Percentiles rank a stretch among this genome's conserved stretches.
Conservation (phyloP, 2,888 invertebrate genomes). For the Empis livida region DNA sequence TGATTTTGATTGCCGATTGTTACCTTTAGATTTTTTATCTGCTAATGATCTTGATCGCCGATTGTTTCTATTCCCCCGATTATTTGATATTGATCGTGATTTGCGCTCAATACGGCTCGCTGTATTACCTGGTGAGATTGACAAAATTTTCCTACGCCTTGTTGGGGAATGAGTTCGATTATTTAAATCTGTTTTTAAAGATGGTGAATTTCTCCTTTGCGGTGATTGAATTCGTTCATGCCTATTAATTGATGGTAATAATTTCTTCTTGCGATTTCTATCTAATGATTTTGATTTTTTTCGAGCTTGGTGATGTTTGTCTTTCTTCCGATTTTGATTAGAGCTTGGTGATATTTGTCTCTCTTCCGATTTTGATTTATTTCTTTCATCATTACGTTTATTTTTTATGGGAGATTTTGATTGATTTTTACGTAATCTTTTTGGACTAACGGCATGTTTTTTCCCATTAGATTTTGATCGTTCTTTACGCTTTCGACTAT, state of each 20-base stretch:
- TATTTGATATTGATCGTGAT: too few species aligned
- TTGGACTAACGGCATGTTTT: constrained; percentile 7
- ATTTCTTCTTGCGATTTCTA: not conserved
- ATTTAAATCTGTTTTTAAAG: not conserved
- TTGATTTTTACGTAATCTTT: constrained; percentile 6
- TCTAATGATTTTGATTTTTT: constrained; percentile 3
- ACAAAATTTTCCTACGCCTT: not conserved
- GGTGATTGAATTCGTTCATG: constrained; percentile 4
- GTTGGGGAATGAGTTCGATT: constrained; percentile 9
- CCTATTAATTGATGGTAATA: constrained; percentile 3
- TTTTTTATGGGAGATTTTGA: constrained; percentile 6
- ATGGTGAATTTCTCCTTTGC: constrained; percentile 4
- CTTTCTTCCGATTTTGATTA: constrained; percentile 4
- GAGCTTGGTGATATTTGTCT: too few species aligned
- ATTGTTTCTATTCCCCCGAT: not conserved
- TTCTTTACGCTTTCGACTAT: constrained; percentile 8
- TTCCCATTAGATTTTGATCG: constrained; percentile 5
- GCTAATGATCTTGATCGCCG: not conserved
- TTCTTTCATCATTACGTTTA: constrained; percentile 2
- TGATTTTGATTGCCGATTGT: too few species aligned
- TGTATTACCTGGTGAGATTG: too few species aligned
- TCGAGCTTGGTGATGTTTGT: too few species aligned
- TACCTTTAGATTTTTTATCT: too few species aligned
- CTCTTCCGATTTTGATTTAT: constrained; percentile 5
- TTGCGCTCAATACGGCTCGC: too few species aligned